Base-by-base conservation (phyloP, 2,113 vertebrate species). In the Urocolius indicus region DNA sequence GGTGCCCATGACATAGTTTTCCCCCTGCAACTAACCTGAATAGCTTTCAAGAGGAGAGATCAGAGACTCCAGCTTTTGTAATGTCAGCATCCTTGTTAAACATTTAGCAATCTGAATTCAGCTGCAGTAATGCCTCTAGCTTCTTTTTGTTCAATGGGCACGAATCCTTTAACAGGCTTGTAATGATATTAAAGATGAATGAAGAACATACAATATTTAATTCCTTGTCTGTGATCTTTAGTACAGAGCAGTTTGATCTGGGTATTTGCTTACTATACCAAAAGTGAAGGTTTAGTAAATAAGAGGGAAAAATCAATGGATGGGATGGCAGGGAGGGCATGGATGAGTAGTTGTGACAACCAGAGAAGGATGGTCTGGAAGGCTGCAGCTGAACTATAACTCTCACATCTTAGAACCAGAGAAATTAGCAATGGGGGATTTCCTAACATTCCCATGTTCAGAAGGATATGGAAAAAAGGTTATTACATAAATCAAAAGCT, bases 1-100 rank as follows among this genome's bases (percentile, higher is more conserved):
- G 98, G 97, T 98, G 96, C 94, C 97, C 92, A 90, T 91, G 95
- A 96, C 94, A 93, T 90, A 95, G 94, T 89, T 96, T 97, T 93
- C 89, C 95, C 95, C 93, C 71, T 94, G 65, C 78, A 96, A 96
- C 93, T 85, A 97, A 75, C 92, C 90, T 81, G 89, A 96, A 96
- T 85, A 92, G 76, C 80, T 94, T 95, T 94, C 78, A 95, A 92
- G 84, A 93, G 74, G 49, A 93, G 94, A 94, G 94, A 96, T 97
- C 94, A 96, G 85, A 95, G 83, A 66, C 79, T 95, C 43, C 72
- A 36, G 89, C 83, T 95, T 95, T 94, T 97, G 93, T 94, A 93
- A 92, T 88, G 87, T 95, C 90, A 95, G 92, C 94, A 93, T 95
- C 90, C 94, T 96, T 94, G 93, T 95, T 94, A 95, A 97, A 96